phyloP scores from a whole-genome alignment of 2,888 invertebrate genomes.

The Mellilla xanthometata region DNA sequence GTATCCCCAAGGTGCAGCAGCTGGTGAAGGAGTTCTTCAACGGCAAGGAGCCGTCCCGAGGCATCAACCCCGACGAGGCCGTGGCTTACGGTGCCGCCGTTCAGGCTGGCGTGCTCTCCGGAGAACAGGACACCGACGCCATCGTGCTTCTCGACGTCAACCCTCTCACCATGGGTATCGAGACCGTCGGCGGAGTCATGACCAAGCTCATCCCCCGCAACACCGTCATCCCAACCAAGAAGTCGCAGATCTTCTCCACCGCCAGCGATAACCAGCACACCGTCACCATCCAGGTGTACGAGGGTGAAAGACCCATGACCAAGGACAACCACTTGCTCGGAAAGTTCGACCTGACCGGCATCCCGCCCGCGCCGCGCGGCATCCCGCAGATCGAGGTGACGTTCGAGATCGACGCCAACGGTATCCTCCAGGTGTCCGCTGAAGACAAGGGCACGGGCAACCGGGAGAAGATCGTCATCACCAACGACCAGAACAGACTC shows the following conservation, averaged over 20 bases:
- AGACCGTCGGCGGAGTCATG: slow-evolving; percentile 99
- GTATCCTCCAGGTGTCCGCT: slow-evolving; percentile 97
- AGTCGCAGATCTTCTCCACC: slow-evolving; percentile 99
- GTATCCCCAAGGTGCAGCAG: slow-evolving; percentile 99
- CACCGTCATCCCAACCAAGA: slow-evolving; percentile 99
- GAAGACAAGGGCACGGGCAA: slow-evolving; percentile 99
- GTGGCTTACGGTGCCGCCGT: slow-evolving; percentile 99
- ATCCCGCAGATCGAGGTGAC: slow-evolving; percentile 97
- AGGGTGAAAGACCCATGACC: slow-evolving; percentile 99
- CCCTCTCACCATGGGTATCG: slow-evolving; percentile 99
- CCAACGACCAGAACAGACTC: slow-evolving; percentile 98
- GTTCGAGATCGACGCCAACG: slow-evolving; percentile 97
- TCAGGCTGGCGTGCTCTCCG: slow-evolving; percentile 98
- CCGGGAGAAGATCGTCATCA: slow-evolving; percentile 99
- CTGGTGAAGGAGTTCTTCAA: slow-evolving; percentile 97
- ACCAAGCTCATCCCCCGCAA: slow-evolving; percentile 98
- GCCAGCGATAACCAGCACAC: slow-evolving; percentile 99
- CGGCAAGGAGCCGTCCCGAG: slow-evolving; percentile 98
- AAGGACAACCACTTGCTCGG: slow-evolving; percentile 99
- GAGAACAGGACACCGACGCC: slow-evolving; percentile 98
- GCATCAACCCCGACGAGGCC: slow-evolving; percentile 99
- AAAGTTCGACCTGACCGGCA: slow-evolving; percentile 98
- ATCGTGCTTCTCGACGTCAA: slow-evolving; percentile 98
- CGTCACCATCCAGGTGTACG: slow-evolving; percentile 99
- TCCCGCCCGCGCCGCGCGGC: slow-evolving; percentile 96